phyloP scores from a whole-genome alignment of 1,140 invertebrate genomes.

The Lepeophtheirus salmonis region DNA sequence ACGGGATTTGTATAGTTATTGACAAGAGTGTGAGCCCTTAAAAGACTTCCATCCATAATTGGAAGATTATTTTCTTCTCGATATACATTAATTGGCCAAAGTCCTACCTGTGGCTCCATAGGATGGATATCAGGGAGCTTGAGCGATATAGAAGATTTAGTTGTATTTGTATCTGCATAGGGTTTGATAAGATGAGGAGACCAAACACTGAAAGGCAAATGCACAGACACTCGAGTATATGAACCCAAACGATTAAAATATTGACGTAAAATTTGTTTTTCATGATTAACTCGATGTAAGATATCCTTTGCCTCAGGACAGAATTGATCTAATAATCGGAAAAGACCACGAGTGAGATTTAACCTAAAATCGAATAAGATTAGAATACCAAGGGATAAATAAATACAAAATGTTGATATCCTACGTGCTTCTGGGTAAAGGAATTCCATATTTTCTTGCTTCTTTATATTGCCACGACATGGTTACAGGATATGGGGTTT shows the following conservation, averaged over 20 bases:
- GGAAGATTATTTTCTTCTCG: conserved; percentile 10
- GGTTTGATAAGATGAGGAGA: not conserved
- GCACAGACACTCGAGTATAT: not conserved
- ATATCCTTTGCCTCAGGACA: not conserved
- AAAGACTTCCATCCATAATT: not conserved
- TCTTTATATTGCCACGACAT: not conserved
- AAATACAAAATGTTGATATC: too few relatives aligned
- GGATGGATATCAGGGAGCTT: not conserved
- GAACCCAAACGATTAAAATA: not conserved
- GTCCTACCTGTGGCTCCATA: not conserved
- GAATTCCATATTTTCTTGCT: conserved; percentile 1
- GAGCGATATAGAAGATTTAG: not conserved
- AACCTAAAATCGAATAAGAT: too few relatives aligned
- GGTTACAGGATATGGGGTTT: not conserved
- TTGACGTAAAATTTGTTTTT: not conserved
- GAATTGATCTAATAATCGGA: not conserved
- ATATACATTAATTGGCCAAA: conserved; percentile 6
- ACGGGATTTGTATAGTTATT: not conserved
- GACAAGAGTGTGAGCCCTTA: not conserved
- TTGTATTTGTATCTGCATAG: not conserved
- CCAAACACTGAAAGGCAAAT: not conserved
- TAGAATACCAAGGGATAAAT: too few relatives aligned
- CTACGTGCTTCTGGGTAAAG: not conserved
- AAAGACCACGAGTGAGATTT: not conserved
- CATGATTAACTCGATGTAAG: not conserved